These are phyloP conservation scores for Cynoglossus semilaevis DNA, from an alignment of 2,113 vertebrate genomes.

Conservation along the genomic window DNA sequence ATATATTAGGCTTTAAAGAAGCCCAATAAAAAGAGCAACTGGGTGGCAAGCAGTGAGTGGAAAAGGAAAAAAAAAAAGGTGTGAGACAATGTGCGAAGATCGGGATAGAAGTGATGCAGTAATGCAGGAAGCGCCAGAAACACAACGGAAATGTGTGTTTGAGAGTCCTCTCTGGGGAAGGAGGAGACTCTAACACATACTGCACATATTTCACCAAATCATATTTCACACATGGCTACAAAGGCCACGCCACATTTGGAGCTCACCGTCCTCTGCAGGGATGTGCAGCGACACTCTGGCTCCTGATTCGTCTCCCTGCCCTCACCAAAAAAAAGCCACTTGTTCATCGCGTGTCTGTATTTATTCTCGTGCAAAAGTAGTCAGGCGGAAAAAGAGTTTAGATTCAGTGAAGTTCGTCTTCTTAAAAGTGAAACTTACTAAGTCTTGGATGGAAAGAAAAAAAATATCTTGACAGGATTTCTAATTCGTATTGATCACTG, in stretches of 20 bases:
- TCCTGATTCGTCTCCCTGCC: slow-evolving; percentile 29
- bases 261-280: slow-evolving; percentile 45
- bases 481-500: slow-evolving; percentile 3
- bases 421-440: not conserved
- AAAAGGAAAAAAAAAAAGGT: slow-evolving; percentile 46
- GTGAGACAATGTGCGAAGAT: slow-evolving; percentile 56
- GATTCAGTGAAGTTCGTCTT: not conserved
- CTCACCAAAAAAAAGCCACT: slow-evolving; percentile 34
- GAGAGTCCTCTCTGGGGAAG: slow-evolving; percentile 27
- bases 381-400: not conserved
- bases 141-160: slow-evolving; percentile 27
- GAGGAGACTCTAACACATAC: slow-evolving; percentile 46
- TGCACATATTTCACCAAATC: slow-evolving; percentile 61
- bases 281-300: slow-evolving; percentile 20
- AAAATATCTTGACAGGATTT: not conserved
- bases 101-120: slow-evolving; percentile 36
- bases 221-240: slow-evolving; percentile 61
- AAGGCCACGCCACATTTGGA: slow-evolving; percentile 57
- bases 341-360: slow-evolving; percentile 26
- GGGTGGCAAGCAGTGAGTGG: slow-evolving; percentile 41
- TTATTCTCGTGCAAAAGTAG: slow-evolving; percentile 20
- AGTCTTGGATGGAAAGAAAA: not conserved
- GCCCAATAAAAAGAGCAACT: slow-evolving; percentile 56
- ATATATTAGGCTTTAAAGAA: slow-evolving; percentile 62
- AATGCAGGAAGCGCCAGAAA: slow-evolving; percentile 21